These are phyloP conservation scores for Hylyphantes graminicola DNA, from an alignment of 1,140 invertebrate species.

Conservation along the genomic window DNA sequence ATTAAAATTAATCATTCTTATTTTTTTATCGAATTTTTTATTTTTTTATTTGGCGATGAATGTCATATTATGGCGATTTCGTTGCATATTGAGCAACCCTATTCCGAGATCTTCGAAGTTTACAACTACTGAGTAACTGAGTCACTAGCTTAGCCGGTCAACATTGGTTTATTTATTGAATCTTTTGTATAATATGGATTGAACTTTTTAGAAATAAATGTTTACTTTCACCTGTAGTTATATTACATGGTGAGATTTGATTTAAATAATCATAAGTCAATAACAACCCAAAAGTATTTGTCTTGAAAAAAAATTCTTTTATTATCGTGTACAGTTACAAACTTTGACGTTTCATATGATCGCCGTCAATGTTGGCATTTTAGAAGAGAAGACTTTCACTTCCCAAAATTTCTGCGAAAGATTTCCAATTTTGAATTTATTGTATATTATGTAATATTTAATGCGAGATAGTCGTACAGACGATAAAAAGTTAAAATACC, in stretches of 20 bases:
- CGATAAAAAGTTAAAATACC: not conserved
- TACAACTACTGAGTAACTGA: constrained; percentile 60
- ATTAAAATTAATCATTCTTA: too few relatives aligned
- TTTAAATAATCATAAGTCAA: constrained; percentile 6
- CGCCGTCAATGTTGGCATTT: constrained; percentile 52
- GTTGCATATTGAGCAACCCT: constrained; percentile 28
- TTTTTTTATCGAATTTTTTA: not conserved
- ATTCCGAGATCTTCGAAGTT: constrained; percentile 13
- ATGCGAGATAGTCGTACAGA: not conserved
- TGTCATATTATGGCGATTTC: constrained; percentile 4
- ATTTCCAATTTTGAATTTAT: not conserved
- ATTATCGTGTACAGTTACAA: constrained; percentile 32
- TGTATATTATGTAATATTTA: not conserved
- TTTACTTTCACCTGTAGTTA: constrained; percentile 25
- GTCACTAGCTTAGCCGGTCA: constrained; percentile 58
- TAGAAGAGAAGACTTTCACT: constrained; percentile 8
- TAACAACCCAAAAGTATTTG: not conserved
- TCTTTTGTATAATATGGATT: constrained; percentile 48
- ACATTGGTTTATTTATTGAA: constrained; percentile 49
- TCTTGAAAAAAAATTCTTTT: constrained; percentile 19
- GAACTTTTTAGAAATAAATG: constrained; percentile 45
- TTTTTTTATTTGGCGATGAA: constrained; percentile 42
- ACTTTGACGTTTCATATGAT: constrained; percentile 58
- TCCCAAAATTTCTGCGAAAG: not conserved
- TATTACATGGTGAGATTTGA: constrained; percentile 44